Evolutionary conservation across 2,797 vertebrate genomes (phyloP).

Genomic region (Nasua narica): DNA sequence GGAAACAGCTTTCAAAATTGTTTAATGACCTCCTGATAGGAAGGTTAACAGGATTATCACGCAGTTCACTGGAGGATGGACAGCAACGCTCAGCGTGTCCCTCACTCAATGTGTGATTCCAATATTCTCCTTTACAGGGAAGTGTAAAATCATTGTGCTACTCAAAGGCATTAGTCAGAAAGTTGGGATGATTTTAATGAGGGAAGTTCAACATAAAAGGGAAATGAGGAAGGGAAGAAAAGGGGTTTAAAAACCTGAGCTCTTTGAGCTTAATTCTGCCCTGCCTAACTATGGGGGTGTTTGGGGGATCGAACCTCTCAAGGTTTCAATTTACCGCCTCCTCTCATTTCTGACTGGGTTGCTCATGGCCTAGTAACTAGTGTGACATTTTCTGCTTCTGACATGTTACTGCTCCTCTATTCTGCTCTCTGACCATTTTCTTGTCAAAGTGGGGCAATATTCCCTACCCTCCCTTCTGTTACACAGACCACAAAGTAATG

Average conservation of each 20-base stretch:
- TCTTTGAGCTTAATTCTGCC: slow-evolving; percentile 11
- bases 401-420: not conserved
- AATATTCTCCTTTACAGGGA: slow-evolving; percentile 50
- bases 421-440: not conserved
- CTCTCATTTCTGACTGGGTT: not conserved
- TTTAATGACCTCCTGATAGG: slow-evolving; percentile 64
- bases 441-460: not conserved
- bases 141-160: slow-evolving; percentile 29
- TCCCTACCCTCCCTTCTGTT: not conserved
- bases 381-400: not conserved
- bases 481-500: not conserved
- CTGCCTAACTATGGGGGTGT: not conserved
- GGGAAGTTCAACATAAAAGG: slow-evolving; percentile 36
- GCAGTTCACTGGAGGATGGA: not conserved
- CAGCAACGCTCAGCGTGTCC: not conserved
- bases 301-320: not conserved
- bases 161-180: slow-evolving; percentile 33
- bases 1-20: slow-evolving; percentile 60
- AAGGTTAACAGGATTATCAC: slow-evolving; percentile 55
- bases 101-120: slow-evolving; percentile 47
- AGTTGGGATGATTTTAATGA: slow-evolving; percentile 68
- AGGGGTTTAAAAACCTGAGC: not conserved
- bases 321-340: not conserved
- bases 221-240: not conserved
- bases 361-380: not conserved